Evolutionary conservation across 1,140 invertebrate species (phyloP).

Genomic region (Aphelenchoides besseyi): DNA sequence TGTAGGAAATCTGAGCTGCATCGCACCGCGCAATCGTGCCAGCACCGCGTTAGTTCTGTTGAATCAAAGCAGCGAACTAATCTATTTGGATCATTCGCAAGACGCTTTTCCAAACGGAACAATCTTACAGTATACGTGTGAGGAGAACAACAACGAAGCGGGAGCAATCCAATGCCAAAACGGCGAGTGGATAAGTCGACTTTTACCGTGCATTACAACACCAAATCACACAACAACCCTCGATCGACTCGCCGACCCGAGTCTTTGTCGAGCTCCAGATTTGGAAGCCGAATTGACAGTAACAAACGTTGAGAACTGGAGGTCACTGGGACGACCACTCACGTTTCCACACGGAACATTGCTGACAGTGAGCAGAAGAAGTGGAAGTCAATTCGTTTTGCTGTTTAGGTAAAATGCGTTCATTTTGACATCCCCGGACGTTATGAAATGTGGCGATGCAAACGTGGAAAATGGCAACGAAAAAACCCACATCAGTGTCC

Average conservation of each 20-base stretch:
- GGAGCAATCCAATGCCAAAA: constrained; percentile 34
- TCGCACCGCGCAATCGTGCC: constrained; percentile 18
- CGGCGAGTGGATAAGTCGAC: constrained; percentile 38
- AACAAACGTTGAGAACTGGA: constrained; percentile 17
- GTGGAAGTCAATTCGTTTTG: constrained; percentile 23
- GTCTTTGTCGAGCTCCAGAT: constrained; percentile 16
- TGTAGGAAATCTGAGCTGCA: background rate
- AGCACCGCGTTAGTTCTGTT: background rate
- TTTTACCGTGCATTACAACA: constrained; percentile 30
- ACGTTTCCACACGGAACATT: constrained; percentile 23
- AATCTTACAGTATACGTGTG: constrained; percentile 39
- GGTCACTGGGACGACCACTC: background rate
- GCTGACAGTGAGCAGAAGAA: constrained; percentile 4
- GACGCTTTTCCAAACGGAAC: constrained; percentile 43
- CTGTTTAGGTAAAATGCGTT: constrained; percentile 34
- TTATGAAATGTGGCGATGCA: constrained; percentile 46
- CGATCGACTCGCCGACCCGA: constrained; percentile 19
- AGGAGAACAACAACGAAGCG: constrained; percentile 13
- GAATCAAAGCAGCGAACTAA: constrained; percentile 2
- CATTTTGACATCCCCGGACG: constrained; percentile 28
- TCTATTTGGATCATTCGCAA: constrained; percentile 22
- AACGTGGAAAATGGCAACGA: constrained; percentile 42
- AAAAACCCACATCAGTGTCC: constrained; percentile 41
- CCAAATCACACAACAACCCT: constrained; percentile 20
- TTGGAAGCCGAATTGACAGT: background rate